phyloP scores from a whole-genome alignment of 2,113 vertebrate species.

The Rhea americana region DNA sequence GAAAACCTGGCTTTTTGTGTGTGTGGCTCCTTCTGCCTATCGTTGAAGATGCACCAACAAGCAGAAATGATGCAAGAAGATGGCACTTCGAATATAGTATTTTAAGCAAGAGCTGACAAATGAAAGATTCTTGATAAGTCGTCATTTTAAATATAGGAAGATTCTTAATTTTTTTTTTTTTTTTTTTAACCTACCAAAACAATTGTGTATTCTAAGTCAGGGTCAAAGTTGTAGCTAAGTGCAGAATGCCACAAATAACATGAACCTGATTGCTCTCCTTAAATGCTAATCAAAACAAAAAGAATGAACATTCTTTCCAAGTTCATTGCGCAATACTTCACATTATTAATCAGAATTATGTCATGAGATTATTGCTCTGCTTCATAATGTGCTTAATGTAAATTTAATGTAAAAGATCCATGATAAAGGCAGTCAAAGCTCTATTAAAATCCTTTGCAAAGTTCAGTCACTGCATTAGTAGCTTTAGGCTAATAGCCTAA shows the following conservation, averaged over 20 bases:
- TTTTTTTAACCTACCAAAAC: not conserved
- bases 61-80: not conserved
- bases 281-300: constrained; percentile 24
- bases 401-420: constrained; percentile 66
- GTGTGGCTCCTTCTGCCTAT: not conserved
- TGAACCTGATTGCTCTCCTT: not conserved
- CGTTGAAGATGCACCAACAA: not conserved
- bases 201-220: not conserved
- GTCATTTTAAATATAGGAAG: not conserved
- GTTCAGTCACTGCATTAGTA: constrained; percentile 46
- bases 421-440: constrained; percentile 51
- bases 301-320: not conserved
- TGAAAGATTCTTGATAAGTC: not conserved
- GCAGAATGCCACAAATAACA: not conserved
- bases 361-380: constrained; percentile 51
- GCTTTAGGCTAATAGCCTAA: constrained; percentile 38
- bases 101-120: not conserved
- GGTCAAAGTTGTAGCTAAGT: not conserved
- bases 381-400: constrained; percentile 70
- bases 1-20: not conserved
- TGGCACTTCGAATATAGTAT: not conserved
- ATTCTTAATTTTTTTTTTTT: not conserved
- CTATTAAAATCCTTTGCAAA: constrained; percentile 55
- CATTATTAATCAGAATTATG: constrained; percentile 57
- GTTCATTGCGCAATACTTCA: constrained; percentile 35